phyloP scores from a whole-genome alignment of 2,797 vertebrate genomes.

The Corythornis leucogaster region DNA sequence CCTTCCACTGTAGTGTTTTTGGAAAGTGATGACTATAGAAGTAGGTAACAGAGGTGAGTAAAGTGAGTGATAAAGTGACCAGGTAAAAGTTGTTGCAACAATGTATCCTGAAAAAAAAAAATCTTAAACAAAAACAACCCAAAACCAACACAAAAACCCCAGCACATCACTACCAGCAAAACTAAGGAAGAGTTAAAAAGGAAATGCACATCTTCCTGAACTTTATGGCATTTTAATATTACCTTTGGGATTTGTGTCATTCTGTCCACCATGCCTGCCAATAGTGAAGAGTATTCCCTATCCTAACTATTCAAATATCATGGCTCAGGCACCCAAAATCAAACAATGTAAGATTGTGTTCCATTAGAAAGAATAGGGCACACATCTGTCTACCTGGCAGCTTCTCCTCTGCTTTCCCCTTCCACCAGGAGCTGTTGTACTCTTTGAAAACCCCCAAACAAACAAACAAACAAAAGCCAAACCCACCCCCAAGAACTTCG shows the following conservation, averaged over 20 bases:
- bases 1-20: background rate
- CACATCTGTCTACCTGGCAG: background rate
- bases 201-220: slow-evolving; percentile 29
- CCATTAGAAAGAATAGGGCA: background rate
- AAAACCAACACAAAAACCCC: too few species aligned
- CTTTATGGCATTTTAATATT: slow-evolving; percentile 50
- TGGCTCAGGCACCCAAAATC: slow-evolving; percentile 36
- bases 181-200: slow-evolving; percentile 62
- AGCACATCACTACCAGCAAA: background rate
- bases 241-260: slow-evolving; percentile 67
- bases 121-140: background rate
- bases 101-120: background rate
- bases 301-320: slow-evolving; percentile 1
- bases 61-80: background rate
- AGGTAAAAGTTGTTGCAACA: background rate
- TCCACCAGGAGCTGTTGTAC: background rate
- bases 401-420: background rate
- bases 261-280: slow-evolving; percentile 46
- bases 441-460: background rate
- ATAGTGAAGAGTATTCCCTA: slow-evolving; percentile 37
- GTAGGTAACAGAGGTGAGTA: background rate
- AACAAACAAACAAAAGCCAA: background rate
- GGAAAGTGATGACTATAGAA: background rate
- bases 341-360: background rate
- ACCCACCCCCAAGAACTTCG: background rate